A percentile compares a stretch with the other conserved stretches of the same genome.
Evolutionary conservation across 2,797 vertebrate genomes (phyloP).

Genomic region (Malurus splendens): DNA sequence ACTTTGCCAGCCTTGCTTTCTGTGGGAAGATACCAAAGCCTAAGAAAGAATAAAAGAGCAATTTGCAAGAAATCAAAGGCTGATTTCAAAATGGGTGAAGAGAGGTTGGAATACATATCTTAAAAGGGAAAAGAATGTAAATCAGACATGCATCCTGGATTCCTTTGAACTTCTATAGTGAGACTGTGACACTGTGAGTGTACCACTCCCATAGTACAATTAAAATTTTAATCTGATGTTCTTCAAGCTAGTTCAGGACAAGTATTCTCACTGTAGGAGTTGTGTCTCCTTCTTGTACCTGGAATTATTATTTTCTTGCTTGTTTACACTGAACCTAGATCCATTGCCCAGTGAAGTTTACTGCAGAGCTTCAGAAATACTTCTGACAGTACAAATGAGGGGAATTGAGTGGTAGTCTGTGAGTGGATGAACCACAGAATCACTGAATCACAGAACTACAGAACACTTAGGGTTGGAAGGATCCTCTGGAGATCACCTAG

Average conservation of each 20-base stretch:
- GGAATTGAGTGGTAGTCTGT: rapidly evolving
- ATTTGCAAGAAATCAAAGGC: neutral
- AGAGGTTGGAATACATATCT: neutral
- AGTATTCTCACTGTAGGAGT: neutral
- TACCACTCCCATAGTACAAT: neutral
- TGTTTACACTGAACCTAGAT: neutral
- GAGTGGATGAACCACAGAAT: neutral
- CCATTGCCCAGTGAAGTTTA: neutral
- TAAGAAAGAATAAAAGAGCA: neutral
- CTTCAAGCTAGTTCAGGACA: neutral
- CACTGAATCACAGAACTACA: neutral
- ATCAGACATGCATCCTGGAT: neutral
- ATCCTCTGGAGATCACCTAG: neutral
- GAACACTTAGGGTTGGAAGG: neutral
- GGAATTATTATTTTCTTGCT: neutral
- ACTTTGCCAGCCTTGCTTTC: neutral
- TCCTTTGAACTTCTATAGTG: neutral
- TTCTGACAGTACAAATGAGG: neutral
- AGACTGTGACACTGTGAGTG: neutral
- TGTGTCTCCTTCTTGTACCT: neutral
- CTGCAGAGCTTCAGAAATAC: neutral
- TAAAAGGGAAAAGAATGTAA: neutral
- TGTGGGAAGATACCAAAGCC: neutral
- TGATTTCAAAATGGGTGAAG: neutral
- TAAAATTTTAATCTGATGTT: neutral